These are phyloP conservation scores for Saiga tatarica DNA, from an alignment of 2,113 vertebrate species.

Conservation along the genomic window DNA sequence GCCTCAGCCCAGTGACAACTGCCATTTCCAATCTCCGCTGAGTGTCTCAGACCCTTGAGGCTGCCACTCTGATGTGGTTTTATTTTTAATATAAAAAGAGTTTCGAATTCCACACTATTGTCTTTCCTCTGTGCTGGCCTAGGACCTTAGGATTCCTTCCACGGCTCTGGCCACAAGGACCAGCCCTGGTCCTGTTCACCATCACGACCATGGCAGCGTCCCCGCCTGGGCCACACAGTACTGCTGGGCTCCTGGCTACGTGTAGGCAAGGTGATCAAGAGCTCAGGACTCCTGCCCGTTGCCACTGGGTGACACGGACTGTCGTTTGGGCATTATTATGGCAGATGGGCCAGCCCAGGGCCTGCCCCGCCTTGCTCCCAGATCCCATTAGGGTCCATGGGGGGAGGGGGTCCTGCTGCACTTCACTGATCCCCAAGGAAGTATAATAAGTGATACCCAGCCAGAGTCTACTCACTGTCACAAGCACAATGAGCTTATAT, in stretches of 20 bases:
- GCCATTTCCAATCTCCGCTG: slow-evolving; percentile 82
- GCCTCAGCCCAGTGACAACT: slow-evolving; percentile 82
- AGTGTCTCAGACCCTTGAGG: slow-evolving; percentile 71
- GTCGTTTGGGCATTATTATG: slow-evolving; percentile 90
- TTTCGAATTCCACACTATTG: slow-evolving; percentile 81
- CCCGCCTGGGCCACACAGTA: not conserved
- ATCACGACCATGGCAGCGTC: not conserved
- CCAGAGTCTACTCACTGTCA: slow-evolving; percentile 79
- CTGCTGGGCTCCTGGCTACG: slow-evolving; percentile 48
- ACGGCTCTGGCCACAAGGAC: slow-evolving; percentile 61
- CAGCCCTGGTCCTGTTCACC: slow-evolving; percentile 44
- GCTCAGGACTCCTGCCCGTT: slow-evolving; percentile 74
- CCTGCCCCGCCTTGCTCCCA: slow-evolving; percentile 72
- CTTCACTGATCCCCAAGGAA: slow-evolving; percentile 71
- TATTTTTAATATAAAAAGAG: slow-evolving; percentile 81
- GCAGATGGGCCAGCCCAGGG: slow-evolving; percentile 78
- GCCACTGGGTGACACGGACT: slow-evolving; percentile 74
- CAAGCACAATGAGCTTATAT: slow-evolving; percentile 87
- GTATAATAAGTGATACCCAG: slow-evolving; percentile 61
- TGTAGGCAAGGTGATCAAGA: slow-evolving; percentile 43
- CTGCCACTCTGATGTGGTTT: slow-evolving; percentile 69
- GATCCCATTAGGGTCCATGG: slow-evolving; percentile 63
- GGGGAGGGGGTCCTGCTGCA: slow-evolving; percentile 55
- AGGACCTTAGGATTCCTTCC: slow-evolving; percentile 81
- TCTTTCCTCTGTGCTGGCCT: slow-evolving; percentile 82